phyloP scores from a whole-genome alignment of 2,113 vertebrate species.

The Sterrhoptilus dennistouni region DNA sequence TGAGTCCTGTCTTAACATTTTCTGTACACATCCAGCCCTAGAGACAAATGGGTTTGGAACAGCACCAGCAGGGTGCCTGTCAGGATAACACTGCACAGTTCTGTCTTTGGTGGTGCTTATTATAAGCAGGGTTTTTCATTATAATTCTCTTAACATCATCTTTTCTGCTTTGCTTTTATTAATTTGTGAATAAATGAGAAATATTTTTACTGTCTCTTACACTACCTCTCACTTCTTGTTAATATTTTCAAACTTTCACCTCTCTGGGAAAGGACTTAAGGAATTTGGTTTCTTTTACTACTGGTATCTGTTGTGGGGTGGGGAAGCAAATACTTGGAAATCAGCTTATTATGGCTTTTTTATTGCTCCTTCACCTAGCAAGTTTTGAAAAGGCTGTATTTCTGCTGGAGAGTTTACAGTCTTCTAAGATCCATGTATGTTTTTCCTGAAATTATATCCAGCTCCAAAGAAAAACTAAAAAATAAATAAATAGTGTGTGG shows the following conservation, averaged over 20 bases:
- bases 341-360: background rate
- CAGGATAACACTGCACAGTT: background rate
- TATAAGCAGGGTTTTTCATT: background rate
- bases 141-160: background rate
- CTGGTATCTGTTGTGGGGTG: accelerated
- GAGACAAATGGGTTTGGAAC: background rate
- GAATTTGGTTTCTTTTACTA: background rate
- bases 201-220: background rate
- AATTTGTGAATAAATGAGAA: background rate
- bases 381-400: background rate
- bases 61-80: background rate
- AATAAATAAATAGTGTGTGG: background rate
- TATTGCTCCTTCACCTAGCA: background rate
- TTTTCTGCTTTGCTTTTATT: background rate
- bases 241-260: background rate
- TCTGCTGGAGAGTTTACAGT: background rate
- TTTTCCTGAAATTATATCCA: background rate
- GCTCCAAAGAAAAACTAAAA: background rate
- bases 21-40: background rate
- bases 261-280: background rate
- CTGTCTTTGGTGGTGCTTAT: background rate
- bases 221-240: background rate
- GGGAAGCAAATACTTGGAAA: background rate
- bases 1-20: background rate
- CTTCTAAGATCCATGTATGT: background rate